phyloP scores from a whole-genome alignment of 2,888 invertebrate species.

The Agrochola litura region DNA sequence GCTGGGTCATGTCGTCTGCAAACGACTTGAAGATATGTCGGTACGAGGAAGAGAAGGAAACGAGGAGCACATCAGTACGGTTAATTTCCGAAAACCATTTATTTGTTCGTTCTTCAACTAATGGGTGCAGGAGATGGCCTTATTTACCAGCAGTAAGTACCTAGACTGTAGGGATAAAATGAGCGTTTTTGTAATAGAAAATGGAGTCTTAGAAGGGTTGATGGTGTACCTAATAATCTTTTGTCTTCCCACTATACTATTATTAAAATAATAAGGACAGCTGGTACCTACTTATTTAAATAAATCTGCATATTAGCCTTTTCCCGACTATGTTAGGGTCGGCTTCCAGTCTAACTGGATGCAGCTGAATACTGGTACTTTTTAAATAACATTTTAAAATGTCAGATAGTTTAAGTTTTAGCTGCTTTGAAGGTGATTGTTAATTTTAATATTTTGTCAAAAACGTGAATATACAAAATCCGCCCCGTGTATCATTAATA shows the following conservation, averaged over 20 bases:
- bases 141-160: neutral
- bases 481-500: neutral
- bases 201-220: neutral
- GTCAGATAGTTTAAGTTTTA: neutral
- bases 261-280: neutral
- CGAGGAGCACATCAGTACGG: constrained; percentile 16
- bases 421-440: too few species aligned
- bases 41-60: constrained; percentile 13
- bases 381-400: neutral
- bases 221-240: neutral
- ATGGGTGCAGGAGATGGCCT: constrained; percentile 30
- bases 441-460: neutral
- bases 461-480: neutral
- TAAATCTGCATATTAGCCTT: too few species aligned
- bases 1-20: constrained; percentile 13
- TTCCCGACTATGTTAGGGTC: too few species aligned
- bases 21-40: constrained; percentile 19
- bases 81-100: constrained; percentile 61
- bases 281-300: neutral
- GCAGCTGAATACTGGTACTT: too few species aligned
- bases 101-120: constrained; percentile 38
- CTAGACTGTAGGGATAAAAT: neutral
- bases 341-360: too few species aligned
- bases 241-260: constrained; percentile 1
- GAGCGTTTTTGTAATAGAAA: neutral